Base-by-base conservation (phyloP, 2,797 vertebrate species). In the Oceanodroma leucorhoa region DNA sequence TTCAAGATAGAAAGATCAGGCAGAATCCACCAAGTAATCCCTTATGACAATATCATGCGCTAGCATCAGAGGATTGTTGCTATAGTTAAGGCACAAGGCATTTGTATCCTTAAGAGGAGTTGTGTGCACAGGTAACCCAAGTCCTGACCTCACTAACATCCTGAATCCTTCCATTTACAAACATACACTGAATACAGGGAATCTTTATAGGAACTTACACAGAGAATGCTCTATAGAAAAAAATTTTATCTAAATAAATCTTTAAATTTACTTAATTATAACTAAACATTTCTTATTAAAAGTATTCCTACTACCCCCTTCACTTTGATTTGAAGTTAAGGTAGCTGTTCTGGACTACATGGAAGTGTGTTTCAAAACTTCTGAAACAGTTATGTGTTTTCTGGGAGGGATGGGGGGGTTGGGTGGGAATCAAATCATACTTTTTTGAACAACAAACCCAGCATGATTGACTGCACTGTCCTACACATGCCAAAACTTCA, bases 401-500 rank as follows among this genome's bases (percentile, higher is more conserved):
- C 10, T 9, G 8, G 10, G 15, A 8, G 18, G 8, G 18, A 22
- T 18, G 14, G 6, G 5, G 3, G 9, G 3, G n/a, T n/a, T n/a
- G n/a, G n/a, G n/a, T n/a, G 27, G 11, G 19, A 21, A 30, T 29
- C 9, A 51, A 67, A 67, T 19, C 16, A 34, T 62, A 64, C 13
- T 58, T 50, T 79, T 72, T 41, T n/a, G 7, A 83, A 7, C 45
- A 64, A 67, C 3, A 64, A 83, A 45, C 38, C 3, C 36, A 88
- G 22, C 19, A 83, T 10, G 19, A 71, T 10, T 50, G 26, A 79
- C 14, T n/a, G n/a, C 2, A 1, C 14, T 87, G 23, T 41, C 45
- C 36, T 67, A 72, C 3, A 18, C 46, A 72, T 5, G 7, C 18
- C 43, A 76, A 64, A 85, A 75, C 38, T 65, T 78, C 13, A 54